Evolutionary conservation across 2,113 vertebrate genomes (phyloP), one percentile per base, ranked within the genome.

Genomic region (Hemibagrus wyckioides): DNA sequence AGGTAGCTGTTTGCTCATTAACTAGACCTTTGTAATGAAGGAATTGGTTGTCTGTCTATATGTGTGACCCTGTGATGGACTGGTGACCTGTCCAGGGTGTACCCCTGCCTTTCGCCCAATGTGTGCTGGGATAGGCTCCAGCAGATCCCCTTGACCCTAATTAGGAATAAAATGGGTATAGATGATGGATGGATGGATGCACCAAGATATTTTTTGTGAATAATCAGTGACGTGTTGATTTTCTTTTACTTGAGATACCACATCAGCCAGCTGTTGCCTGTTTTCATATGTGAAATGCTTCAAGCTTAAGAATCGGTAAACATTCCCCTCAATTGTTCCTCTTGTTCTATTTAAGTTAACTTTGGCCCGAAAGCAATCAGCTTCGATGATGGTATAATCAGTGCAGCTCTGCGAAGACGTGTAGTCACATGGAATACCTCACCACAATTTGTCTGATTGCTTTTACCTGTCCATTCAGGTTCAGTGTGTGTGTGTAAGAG

Each of bases 401-500:
- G 61, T 44, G 85, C 33, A 59, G 59, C 48, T 54, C 75, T 86
- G 84, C 77, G 41, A 41, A 80, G 44, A 17, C 59, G 17, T 59
- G 75, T 54, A 52, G 57, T 54, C 28, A 48, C 75, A 52, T 54
- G 59, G 76, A 65, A 23, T 0, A 57, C 28, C 65, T 61, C 21
- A 2, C n/a, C 41, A 77, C 54, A 50, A 25, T 71, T 52, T 30
- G 48, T 54, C n/a, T 21, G 44, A 84, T 75, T 84, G 19, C 82
- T 9, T 67, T 50, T 30, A 63, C 52, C 7, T 25, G 61, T 61
- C 44, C 15, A 13, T 50, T 71, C 44, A 33, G 30, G 9, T 23
- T 75, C 11, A 41, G 39, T 14, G 81, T 41, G 57, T 79, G 69
- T 63, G 54, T 41, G 85, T 41, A n/a, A n/a, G n/a, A n/a, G n/a